phyloP scores from a whole-genome alignment of 2,888 invertebrate species.

The Chrysotoxum bicinctum region DNA sequence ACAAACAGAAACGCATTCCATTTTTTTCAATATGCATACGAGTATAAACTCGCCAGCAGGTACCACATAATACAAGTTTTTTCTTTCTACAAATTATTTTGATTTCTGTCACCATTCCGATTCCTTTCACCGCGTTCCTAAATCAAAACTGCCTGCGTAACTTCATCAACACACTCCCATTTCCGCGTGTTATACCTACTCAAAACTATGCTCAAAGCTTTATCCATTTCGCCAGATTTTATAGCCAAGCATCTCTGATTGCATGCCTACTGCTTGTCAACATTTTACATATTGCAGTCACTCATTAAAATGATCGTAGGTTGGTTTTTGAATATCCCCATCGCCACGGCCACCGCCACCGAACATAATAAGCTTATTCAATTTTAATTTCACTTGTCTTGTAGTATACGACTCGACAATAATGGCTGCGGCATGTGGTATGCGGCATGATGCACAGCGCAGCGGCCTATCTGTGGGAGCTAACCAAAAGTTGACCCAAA shows the following conservation, averaged over 20 bases:
- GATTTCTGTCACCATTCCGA: neutral
- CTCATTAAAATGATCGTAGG: slow-evolving; percentile 56
- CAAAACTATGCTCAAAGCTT: neutral
- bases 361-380: slow-evolving; percentile 64
- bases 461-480: slow-evolving; percentile 66
- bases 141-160: slow-evolving; percentile 13
- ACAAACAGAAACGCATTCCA: neutral
- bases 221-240: slow-evolving; percentile 39
- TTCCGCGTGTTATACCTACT: slow-evolving; percentile 26
- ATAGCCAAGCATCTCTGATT: slow-evolving; percentile 33
- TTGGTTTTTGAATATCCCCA: slow-evolving; percentile 15
- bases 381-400: slow-evolving; percentile 65
- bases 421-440: slow-evolving; percentile 10
- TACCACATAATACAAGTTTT: neutral
- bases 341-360: no score
- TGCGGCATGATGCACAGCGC: neutral
- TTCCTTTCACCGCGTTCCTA: neutral
- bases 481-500: slow-evolving; percentile 61
- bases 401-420: neutral
- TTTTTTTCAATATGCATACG: neutral
- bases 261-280: slow-evolving; percentile 57
- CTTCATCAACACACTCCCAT: slow-evolving; percentile 21
- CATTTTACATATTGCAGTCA: slow-evolving; percentile 43
- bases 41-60: neutral
- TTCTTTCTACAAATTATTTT: neutral